These are phyloP conservation scores for Choloepus didactylus DNA, from an alignment of 2,797 vertebrate species.

Conservation along the genomic window DNA sequence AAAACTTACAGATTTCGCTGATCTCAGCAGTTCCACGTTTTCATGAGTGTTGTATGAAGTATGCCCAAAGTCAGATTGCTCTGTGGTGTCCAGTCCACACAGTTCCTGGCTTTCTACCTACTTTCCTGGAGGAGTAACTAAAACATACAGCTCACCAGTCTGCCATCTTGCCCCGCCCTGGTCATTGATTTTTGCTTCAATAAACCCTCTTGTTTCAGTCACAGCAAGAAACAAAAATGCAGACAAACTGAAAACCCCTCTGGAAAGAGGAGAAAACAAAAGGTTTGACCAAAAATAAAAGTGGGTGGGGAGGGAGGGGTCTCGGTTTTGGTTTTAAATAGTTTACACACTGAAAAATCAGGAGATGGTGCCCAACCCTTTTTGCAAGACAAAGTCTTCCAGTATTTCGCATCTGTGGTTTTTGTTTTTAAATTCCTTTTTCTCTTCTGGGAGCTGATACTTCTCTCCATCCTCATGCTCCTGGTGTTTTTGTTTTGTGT, in stretches of 20 bases:
- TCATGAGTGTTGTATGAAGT: no score
- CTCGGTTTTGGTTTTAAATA: slow-evolving; percentile 90
- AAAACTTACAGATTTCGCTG: no score
- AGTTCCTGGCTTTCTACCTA: no score
- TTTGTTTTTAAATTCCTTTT: slow-evolving; percentile 85
- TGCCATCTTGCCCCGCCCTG: no score
- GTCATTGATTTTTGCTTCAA: no score
- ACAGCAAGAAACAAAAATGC: no score
- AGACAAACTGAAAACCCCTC: slow-evolving; percentile 86
- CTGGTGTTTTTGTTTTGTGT: slow-evolving; percentile 86
- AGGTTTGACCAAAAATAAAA: slow-evolving; percentile 90
- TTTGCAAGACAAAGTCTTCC: slow-evolving; percentile 84
- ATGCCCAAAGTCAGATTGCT: no score
- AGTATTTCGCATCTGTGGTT: slow-evolving; percentile 84
- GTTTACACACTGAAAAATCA: slow-evolving; percentile 93
- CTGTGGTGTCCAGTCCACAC: no score
- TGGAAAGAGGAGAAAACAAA: slow-evolving; percentile 97
- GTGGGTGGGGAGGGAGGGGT: neutral
- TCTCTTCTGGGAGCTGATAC: slow-evolving; percentile 89
- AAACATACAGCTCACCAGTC: no score
- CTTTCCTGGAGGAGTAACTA: no score
- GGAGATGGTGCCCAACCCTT: slow-evolving; percentile 93
- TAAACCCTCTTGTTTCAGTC: no score
- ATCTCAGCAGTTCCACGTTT: no score
- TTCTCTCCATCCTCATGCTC: slow-evolving; percentile 88